Conservation (phyloP, 2,888 invertebrate species). For the Heterodera filipjevi region DNA sequence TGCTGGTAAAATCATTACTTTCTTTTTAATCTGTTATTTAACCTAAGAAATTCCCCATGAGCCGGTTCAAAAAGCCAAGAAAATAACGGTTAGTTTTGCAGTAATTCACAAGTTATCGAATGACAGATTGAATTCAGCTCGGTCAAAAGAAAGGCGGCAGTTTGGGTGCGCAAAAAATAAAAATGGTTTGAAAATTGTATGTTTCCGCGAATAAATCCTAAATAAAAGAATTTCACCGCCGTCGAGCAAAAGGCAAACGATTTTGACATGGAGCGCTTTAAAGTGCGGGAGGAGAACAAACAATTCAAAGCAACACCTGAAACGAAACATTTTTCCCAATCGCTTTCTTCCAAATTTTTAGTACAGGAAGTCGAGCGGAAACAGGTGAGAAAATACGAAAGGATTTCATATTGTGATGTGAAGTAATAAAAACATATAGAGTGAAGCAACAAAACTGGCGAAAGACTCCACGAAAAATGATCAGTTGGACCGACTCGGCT, state of each 20-base stretch:
- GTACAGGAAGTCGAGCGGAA: conserved; percentile 32
- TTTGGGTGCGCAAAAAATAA: conserved; percentile 90
- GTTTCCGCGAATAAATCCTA: neutral
- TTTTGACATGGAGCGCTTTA: conserved; percentile 76
- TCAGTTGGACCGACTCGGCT: conserved; percentile 88
- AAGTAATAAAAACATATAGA: neutral
- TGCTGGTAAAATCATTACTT: conserved; percentile 7
- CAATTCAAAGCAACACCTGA: conserved; percentile 12
- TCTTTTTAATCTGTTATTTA: conserved; percentile 52
- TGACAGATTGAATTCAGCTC: conserved; percentile 36
- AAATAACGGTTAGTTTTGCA: conserved; percentile 44
- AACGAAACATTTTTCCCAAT: neutral
- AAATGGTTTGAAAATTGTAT: conserved; percentile 69
- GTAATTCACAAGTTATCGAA: neutral
- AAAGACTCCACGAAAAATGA: conserved; percentile 82
- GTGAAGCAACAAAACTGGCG: conserved; percentile 47
- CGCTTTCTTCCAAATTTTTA: conserved; percentile 42
- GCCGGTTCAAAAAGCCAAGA: conserved; percentile 69
- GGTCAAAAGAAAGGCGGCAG: conserved; percentile 85
- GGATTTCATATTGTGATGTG: too few species aligned
- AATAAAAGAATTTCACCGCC: conserved; percentile 80
- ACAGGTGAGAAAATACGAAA: conserved; percentile 12
- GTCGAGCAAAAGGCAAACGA: conserved; percentile 86
- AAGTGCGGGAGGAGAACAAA: conserved; percentile 40
- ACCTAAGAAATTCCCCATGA: conserved; percentile 56